phyloP scores from a whole-genome alignment of 2,888 invertebrate species.

The Drosophila emarginata region DNA sequence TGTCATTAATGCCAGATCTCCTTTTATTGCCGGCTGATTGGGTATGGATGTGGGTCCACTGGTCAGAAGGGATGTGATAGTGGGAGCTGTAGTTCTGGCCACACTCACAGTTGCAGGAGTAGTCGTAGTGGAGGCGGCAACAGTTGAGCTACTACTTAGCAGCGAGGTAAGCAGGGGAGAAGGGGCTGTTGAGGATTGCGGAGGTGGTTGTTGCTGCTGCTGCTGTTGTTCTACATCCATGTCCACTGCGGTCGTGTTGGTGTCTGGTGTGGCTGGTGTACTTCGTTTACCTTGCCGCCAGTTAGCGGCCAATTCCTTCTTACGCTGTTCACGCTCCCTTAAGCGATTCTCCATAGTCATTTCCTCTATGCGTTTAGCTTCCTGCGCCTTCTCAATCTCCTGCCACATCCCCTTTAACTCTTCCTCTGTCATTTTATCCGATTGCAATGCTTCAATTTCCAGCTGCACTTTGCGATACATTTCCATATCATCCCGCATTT shows the following conservation, averaged over 20 bases:
- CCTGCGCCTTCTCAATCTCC: constrained; percentile 88
- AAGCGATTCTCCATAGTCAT: constrained; percentile 79
- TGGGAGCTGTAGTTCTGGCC: constrained; percentile 79
- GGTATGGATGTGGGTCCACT: constrained; percentile 72
- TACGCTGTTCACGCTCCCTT: constrained; percentile 85
- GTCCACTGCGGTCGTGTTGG: constrained; percentile 66
- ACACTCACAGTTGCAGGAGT: constrained; percentile 44
- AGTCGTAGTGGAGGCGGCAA: constrained; percentile 3
- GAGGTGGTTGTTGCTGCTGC: constrained; percentile 34
- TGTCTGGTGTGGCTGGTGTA: constrained; percentile 54
- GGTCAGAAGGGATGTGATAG: constrained; percentile 82
- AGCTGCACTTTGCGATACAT: constrained; percentile 88
- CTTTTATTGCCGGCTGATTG: constrained; percentile 70
- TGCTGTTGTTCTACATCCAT: constrained; percentile 72
- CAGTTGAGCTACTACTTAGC: constrained; percentile 82
- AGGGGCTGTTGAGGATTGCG: constrained; percentile 82
- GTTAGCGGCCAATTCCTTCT: constrained; percentile 85
- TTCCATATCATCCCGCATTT: constrained; percentile 88
- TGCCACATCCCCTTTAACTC: constrained; percentile 89
- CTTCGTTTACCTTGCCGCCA: constrained; percentile 82
- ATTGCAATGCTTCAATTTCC: constrained; percentile 83
- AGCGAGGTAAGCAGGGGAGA: constrained; percentile 92
- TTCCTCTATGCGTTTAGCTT: constrained; percentile 87
- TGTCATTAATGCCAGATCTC: constrained; percentile 69
- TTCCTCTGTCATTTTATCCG: constrained; percentile 86